Conservation (phyloP, 2,797 vertebrate genomes). For the Podargus strigoides region DNA sequence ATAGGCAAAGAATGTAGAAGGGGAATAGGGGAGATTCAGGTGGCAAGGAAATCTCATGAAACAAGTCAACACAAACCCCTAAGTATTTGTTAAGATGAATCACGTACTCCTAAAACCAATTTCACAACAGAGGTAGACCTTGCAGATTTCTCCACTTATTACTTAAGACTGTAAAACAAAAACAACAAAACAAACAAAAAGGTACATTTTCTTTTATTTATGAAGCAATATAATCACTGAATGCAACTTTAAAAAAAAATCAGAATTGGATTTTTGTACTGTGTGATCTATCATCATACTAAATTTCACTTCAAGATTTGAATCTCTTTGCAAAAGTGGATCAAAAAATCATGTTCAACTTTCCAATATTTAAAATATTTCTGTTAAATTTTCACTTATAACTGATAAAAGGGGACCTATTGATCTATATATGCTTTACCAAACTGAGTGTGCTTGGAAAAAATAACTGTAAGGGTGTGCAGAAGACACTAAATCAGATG, state of each 20-base stretch:
- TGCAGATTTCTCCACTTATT: background rate
- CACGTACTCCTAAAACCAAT: background rate
- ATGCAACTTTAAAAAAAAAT: background rate
- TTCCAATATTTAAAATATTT: conserved; percentile 6
- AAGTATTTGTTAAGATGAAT: background rate
- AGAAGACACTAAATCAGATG: background rate
- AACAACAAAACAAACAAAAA: background rate
- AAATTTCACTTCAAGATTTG: conserved; percentile 3
- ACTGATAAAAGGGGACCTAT: background rate
- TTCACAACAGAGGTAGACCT: background rate
- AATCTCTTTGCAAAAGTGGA: conserved; percentile 14
- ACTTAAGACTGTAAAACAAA: background rate
- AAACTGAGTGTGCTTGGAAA: background rate
- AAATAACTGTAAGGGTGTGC: background rate
- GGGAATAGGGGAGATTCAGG: background rate
- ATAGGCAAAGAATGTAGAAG: background rate
- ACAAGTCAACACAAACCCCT: background rate
- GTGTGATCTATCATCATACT: background rate
- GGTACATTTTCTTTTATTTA: background rate
- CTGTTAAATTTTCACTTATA: background rate
- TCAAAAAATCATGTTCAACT: background rate
- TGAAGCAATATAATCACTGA: background rate
- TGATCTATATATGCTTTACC: background rate
- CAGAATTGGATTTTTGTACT: background rate
- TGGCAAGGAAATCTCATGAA: background rate